These are phyloP conservation scores for Nomada fabriciana DNA, from an alignment of 2,888 invertebrate genomes.

Conservation along the genomic window DNA sequence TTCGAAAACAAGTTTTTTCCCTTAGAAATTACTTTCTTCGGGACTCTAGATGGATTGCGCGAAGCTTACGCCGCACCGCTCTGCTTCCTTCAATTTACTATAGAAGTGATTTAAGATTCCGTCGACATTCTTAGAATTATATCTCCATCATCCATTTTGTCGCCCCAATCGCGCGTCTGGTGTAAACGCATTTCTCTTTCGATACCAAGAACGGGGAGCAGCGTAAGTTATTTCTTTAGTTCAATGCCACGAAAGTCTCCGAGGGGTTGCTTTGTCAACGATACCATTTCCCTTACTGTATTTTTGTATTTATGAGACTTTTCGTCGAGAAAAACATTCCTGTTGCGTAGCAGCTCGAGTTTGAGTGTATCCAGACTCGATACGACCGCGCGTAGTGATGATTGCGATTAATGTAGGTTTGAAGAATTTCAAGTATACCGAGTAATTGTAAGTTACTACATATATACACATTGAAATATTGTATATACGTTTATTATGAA, in stretches of 20 bases:
- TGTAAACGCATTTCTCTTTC: slow-evolving; percentile 70
- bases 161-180: slow-evolving; percentile 63
- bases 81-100: slow-evolving; percentile 57
- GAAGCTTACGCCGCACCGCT: slow-evolving; percentile 23
- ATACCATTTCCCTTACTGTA: slow-evolving; percentile 43
- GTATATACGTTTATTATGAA: no score
- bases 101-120: slow-evolving; percentile 68
- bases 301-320: slow-evolving; percentile 50
- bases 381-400: no score
- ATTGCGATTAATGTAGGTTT: no score
- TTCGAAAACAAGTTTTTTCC: slow-evolving; percentile 9
- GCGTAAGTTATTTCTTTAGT: slow-evolving; percentile 72
- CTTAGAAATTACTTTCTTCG: slow-evolving; percentile 24
- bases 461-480: no score
- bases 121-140: slow-evolving; percentile 66
- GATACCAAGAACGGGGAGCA: slow-evolving; percentile 40
- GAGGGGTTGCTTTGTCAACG: slow-evolving; percentile 58
- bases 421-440: no score
- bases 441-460: no score
- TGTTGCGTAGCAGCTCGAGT: no score
- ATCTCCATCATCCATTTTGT: slow-evolving; percentile 70
- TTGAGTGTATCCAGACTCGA: no score
- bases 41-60: slow-evolving; percentile 31
- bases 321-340: slow-evolving; percentile 16
- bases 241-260: slow-evolving; percentile 61